Conservation (phyloP, 2,888 invertebrate genomes). For the Tipula lateralis region DNA sequence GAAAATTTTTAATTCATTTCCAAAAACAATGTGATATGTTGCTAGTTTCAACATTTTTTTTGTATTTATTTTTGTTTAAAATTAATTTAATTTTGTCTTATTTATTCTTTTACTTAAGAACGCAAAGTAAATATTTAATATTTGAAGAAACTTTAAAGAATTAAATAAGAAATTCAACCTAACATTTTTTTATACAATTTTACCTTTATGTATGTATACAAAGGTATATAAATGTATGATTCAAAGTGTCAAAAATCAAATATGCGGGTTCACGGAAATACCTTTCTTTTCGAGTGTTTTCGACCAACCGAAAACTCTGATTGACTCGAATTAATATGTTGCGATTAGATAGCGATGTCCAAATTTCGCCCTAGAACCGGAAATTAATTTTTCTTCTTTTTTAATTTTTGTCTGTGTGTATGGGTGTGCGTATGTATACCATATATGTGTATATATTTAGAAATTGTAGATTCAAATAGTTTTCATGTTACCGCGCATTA, state of each 20-base stretch:
- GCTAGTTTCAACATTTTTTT: background rate
- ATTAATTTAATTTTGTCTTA: slow-evolving; percentile 5
- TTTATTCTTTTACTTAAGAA: slow-evolving; percentile 1
- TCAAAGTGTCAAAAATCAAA: background rate
- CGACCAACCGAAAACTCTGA: background rate
- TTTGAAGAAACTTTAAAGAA: background rate
- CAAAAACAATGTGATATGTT: background rate
- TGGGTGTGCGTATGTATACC: background rate
- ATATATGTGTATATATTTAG: background rate
- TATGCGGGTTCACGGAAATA: background rate
- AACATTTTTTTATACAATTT: background rate
- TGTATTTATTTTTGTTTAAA: background rate
- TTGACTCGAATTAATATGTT: background rate
- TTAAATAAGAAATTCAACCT: background rate
- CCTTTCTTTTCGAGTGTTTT: background rate
- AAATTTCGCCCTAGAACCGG: background rate
- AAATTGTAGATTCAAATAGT: background rate
- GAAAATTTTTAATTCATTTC: background rate
- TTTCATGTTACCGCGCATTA: slow-evolving; percentile 11
- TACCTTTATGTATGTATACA: background rate
- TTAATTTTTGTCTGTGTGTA: background rate
- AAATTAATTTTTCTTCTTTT: background rate
- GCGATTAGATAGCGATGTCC: background rate
- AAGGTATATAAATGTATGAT: background rate
- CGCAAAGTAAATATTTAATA: slow-evolving; percentile 5